A percentile compares a stretch with the other conserved stretches of the same genome.
phyloP scores from a whole-genome alignment of 2,888 invertebrate genomes.

The Acleris cristana region DNA sequence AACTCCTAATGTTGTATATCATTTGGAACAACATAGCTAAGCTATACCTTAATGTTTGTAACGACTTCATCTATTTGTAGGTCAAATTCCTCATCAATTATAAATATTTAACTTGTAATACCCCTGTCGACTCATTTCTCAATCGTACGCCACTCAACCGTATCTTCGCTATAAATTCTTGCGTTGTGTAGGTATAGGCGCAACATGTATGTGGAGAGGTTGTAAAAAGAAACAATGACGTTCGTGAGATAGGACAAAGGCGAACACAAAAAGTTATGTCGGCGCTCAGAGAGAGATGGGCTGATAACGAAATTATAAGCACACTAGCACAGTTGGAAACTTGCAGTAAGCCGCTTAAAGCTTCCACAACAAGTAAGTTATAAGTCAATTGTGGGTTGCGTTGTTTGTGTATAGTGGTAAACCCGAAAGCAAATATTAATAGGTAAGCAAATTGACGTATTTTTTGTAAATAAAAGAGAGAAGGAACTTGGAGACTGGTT shows the following conservation, averaged over 20 bases:
- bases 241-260: conserved; percentile 56
- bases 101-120: conserved; percentile 19
- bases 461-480: too few species aligned
- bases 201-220: conserved; percentile 32
- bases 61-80: not conserved
- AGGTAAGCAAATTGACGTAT: too few species aligned
- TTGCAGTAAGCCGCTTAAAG: conserved; percentile 11
- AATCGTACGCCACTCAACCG: conserved; percentile 31
- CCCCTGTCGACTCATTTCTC: conserved; percentile 28
- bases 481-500: too few species aligned
- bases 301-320: conserved; percentile 69
- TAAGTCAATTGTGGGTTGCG: too few species aligned
- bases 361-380: not conserved
- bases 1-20: too few species aligned
- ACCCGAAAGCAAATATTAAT: too few species aligned
- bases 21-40: not conserved
- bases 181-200: conserved; percentile 15
- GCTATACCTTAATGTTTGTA: not conserved
- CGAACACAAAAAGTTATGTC: conserved; percentile 58
- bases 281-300: conserved; percentile 59
- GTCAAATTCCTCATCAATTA: conserved; percentile 22
- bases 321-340: conserved; percentile 41
- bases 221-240: conserved; percentile 59
- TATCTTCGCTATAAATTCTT: conserved; percentile 4
- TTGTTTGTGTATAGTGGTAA: too few species aligned